Base-by-base conservation (phyloP, 1,140 invertebrate species). In the Mylabris phalerata region DNA sequence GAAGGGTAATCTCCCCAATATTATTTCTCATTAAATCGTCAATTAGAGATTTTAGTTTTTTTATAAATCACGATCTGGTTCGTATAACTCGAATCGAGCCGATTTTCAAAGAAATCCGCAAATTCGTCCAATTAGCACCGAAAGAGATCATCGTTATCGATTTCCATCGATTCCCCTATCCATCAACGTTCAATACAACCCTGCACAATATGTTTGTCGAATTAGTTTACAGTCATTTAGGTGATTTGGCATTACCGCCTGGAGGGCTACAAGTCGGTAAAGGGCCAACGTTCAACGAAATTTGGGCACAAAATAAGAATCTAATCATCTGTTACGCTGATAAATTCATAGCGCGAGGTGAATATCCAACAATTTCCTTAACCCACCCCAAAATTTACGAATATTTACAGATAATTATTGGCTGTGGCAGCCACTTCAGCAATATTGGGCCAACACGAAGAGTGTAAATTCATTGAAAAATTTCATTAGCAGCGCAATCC, bases 121-220 rank as follows among this genome's bases (percentile, higher is more conserved):
- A 75, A 27, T 89, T 88, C 68, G 61, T 86, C 48, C 76, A 82
- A 60, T 72, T 71, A 24, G 81, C 85, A 1, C 80, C 73, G 48
- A 75, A 80, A 63, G 85, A 88, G 77, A 76, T 89, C 6, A 77
- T 88, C 0, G 81, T 89, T 57, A 70, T 89, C 27, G 87, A 89
- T 64, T 82, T 88, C 49, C 84, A 85, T 61, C 79, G 86, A 62
- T 87, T 88, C 71, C 85, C 85, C 4, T 79, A 85, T 26, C 85
- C 86, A 3, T 82, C 85, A 57, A 79, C 82, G 50, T 79, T 79
- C 2, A 77, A 80, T 13, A 67, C 69, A 3, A 68, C 62, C 4
- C 76, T 81, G 2, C 86, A 88, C 67, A 66, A 73, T 0, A 75
- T 78, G 42, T 72, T 89, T 1, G 71, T 84, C 2, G 73, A 80